phyloP scores from a whole-genome alignment of 2,888 invertebrate genomes.

The Labia minor region DNA sequence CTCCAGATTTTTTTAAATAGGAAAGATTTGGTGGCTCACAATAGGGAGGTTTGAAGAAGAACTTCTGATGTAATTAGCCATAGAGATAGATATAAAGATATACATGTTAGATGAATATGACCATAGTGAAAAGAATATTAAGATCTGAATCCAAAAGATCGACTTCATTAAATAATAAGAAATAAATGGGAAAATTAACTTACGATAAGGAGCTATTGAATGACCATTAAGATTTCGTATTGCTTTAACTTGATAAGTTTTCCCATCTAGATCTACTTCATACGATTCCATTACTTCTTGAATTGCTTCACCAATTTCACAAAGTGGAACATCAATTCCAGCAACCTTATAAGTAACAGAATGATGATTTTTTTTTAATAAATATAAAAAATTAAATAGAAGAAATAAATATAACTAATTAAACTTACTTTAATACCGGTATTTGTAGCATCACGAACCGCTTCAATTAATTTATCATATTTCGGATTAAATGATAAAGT shows the following conservation, averaged over 20 bases:
- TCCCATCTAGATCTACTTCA: constrained; percentile 93
- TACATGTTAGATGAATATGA: too few species aligned
- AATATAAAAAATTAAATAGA: constrained; percentile 17
- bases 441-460: constrained; percentile 96
- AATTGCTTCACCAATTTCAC: constrained; percentile 92
- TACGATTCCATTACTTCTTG: constrained; percentile 99
- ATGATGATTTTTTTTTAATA: background rate
- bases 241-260: constrained; percentile 90
- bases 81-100: too few species aligned
- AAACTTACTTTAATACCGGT: constrained; percentile 71
- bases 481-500: constrained; percentile 94
- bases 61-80: too few species aligned
- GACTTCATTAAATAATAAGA: too few species aligned
- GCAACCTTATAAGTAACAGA: constrained; percentile 45
- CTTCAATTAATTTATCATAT: constrained; percentile 86
- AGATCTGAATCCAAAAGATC: too few species aligned
- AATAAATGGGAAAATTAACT: too few species aligned
- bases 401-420: background rate
- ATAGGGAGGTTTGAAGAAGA: too few species aligned
- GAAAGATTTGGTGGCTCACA: too few species aligned
- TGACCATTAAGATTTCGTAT: constrained; percentile 98
- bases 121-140: too few species aligned
- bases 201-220: constrained; percentile 97
- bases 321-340: constrained; percentile 93
- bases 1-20: too few species aligned